These are phyloP conservation scores for Macrobrachium rosenbergii DNA, from an alignment of 1,140 invertebrate genomes.

Conservation along the genomic window DNA sequence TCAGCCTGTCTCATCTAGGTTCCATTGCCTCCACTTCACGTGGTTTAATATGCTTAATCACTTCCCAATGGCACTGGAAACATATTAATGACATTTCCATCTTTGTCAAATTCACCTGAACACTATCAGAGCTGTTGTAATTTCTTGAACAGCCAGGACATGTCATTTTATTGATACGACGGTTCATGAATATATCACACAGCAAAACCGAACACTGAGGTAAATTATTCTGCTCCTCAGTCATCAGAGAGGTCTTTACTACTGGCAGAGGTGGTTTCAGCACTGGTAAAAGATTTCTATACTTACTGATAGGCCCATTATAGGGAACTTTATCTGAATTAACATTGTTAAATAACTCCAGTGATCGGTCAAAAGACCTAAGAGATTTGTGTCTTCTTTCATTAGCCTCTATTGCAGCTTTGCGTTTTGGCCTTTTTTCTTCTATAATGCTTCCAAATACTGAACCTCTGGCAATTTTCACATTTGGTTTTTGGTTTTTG, in stretches of 20 bases:
- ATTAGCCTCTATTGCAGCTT: conserved; percentile 51
- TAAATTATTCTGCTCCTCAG: conserved; percentile 19
- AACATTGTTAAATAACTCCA: neutral
- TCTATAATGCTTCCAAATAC: neutral
- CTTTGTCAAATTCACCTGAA: conserved; percentile 52
- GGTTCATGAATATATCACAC: conserved; percentile 56
- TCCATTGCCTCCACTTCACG: conserved; percentile 49
- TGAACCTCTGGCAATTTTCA: neutral
- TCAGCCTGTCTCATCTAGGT: conserved; percentile 57
- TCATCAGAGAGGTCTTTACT: conserved; percentile 12
- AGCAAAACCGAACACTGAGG: conserved; percentile 51
- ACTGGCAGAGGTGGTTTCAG: no score
- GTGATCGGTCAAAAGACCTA: conserved; percentile 23
- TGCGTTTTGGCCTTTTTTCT: conserved; percentile 42
- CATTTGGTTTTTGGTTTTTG: conserved; percentile 18
- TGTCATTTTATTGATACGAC: conserved; percentile 46
- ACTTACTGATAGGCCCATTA: conserved; percentile 24
- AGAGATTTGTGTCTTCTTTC: conserved; percentile 48
- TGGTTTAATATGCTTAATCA: conserved; percentile 47
- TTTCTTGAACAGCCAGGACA: conserved; percentile 52
- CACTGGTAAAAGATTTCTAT: conserved; percentile 34
- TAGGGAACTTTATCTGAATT: conserved; percentile 36
- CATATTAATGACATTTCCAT: conserved; percentile 48
- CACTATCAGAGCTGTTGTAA: conserved; percentile 53
- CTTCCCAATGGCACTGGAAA: conserved; percentile 47